phyloP scores from a whole-genome alignment of 2,113 vertebrate species.

The Labeo rohita region DNA sequence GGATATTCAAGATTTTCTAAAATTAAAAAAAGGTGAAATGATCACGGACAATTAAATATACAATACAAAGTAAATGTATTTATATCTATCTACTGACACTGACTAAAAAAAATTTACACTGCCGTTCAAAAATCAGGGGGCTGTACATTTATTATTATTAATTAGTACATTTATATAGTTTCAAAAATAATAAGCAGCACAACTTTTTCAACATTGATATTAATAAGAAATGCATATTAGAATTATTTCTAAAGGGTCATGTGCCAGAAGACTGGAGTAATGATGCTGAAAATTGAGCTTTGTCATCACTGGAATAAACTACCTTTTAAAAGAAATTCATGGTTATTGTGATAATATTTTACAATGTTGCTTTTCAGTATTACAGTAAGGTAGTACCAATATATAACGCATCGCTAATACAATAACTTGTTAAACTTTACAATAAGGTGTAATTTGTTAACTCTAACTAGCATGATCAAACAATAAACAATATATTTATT shows the following conservation, averaged over 20 bases:
- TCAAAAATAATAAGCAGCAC: background rate
- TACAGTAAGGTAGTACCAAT: background rate
- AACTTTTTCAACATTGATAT: background rate
- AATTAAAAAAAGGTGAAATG: background rate
- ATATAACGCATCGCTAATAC: background rate
- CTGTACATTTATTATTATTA: no score
- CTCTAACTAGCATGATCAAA: no score
- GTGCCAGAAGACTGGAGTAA: no score
- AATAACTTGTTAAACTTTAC: background rate
- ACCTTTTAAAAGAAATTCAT: background rate
- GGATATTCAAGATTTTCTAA: background rate
- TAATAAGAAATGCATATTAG: background rate
- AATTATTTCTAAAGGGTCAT: background rate
- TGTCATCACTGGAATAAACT: no score
- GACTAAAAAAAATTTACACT: no score
- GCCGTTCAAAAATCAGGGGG: no score
- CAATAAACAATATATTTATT: no score
- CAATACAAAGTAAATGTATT: background rate
- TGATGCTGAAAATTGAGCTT: no score
- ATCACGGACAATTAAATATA: background rate
- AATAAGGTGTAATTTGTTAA: no score
- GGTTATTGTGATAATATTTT: background rate
- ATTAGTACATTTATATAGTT: no score
- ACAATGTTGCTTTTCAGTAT: background rate
- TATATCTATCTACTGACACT: background rate